Base-by-base conservation (phyloP, 1,140 invertebrate species). In the Arion vulgaris region DNA sequence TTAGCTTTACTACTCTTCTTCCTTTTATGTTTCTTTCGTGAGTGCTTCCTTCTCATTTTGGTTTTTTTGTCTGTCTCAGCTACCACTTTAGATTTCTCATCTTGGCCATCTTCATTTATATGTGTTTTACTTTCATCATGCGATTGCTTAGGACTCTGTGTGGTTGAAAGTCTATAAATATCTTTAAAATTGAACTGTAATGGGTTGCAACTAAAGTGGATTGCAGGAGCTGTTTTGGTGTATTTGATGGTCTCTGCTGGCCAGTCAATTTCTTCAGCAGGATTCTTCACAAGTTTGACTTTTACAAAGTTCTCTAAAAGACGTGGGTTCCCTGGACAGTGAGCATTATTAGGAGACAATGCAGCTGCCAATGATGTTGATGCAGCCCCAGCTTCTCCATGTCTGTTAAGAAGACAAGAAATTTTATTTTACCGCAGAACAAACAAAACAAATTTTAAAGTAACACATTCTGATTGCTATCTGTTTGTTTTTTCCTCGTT, bases 121-220 rank as follows among this genome's bases (percentile, higher is more conserved):
- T 81, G 71, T 13, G 45, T n/a, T 53, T 80, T 57, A 11, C 69
- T 76, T 69, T 73, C 39, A 62, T 41, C 62, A 0, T 45, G n/a
- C 11, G 7, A 57, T 32, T 39, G 11, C 53, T 76, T 80, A 1
- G 73, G 66, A 23, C 32, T 57, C 32, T 69, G 36, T 34, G 53
- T 32, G 1, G 15, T 39, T 62, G 32, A 26, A 32, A 51, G 7
- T 78, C 45, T 73, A 49, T 53, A 75, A 28, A 75, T 80, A 45
- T 69, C 71, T 83, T 85, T 85, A 81, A 89, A 90, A 82, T 90
- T 88, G 85, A 90, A 90, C 75, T 82, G 81, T 7, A 90, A 79
- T 45, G 89, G 89, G 81, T 90, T 89, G 85, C 89, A 90, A 71
- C 88, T 88, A 71, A 81, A 90, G 19, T 62, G 81, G 15, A 90